phyloP scores from a whole-genome alignment of 1,140 invertebrate genomes.

The Tribolium castaneum region DNA sequence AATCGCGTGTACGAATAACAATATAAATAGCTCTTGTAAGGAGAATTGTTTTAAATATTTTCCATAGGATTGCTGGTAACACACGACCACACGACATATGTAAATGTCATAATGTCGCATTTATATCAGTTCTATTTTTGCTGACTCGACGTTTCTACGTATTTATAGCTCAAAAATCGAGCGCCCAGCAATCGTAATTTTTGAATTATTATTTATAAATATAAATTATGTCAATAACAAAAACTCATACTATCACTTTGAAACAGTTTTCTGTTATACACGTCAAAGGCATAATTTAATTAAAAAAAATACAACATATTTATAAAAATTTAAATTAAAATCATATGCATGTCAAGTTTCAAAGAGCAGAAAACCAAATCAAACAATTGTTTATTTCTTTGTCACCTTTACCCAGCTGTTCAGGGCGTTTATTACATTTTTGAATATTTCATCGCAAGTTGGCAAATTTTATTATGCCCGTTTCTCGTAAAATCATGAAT shows the following conservation, averaged over 20 bases:
- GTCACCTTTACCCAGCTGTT: no score
- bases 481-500: constrained; percentile 1
- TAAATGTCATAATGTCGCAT: constrained; percentile 23
- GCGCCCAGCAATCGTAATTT: no score
- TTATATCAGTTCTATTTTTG: constrained; percentile 12
- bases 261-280: no score
- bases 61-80: background rate
- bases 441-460: background rate
- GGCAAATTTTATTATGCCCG: background rate
- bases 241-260: no score
- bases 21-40: constrained; percentile 22
- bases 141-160: background rate
- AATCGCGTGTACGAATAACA: constrained; percentile 29
- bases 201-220: no score
- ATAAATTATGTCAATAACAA: no score
- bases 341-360: no score
- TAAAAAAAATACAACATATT: no score
- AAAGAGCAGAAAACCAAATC: no score
- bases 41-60: constrained; percentile 25
- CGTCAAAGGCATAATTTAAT: no score
- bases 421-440: background rate
- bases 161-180: background rate
- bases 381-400: no score
- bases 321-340: no score
- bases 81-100: constrained; percentile 25